phyloP scores from a whole-genome alignment of 2,113 vertebrate genomes.

The Callospermophilus lateralis region DNA sequence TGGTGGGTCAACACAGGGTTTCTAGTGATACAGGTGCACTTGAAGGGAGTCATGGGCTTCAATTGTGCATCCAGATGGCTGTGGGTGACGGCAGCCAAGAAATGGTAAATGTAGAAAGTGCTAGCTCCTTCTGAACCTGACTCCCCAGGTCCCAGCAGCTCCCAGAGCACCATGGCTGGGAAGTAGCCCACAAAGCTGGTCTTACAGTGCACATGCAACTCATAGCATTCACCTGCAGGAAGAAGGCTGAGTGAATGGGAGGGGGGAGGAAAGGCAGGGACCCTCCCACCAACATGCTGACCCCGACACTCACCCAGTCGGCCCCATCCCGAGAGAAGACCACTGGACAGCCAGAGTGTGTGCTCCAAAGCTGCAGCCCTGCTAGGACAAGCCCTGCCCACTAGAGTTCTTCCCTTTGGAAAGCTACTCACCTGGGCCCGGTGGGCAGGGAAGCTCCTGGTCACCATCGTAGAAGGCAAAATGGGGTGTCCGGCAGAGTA shows the following conservation, averaged over 20 bases:
- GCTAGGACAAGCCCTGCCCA: not conserved
- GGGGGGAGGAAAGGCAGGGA: not conserved
- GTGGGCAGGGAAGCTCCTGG: conserved; percentile 73
- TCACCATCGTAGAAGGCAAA: conserved; percentile 80
- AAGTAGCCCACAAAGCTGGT: conserved; percentile 89
- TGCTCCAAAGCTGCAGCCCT: not conserved
- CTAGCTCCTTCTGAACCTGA: conserved; percentile 30
- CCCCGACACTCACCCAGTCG: too few species aligned
- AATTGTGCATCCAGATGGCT: conserved; percentile 89
- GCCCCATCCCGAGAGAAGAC: not conserved
- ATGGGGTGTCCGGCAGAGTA: conserved; percentile 73
- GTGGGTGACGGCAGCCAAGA: conserved; percentile 86
- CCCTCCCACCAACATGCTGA: too few species aligned
- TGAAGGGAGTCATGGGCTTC: conserved; percentile 88
- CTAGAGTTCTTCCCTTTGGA: not conserved
- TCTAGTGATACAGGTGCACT: conserved; percentile 77
- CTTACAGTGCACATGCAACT: conserved; percentile 87
- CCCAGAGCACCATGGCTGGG: conserved; percentile 83
- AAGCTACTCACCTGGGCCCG: conserved; percentile 90
- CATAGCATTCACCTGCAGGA: conserved; percentile 87
- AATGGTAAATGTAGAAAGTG: conserved; percentile 92
- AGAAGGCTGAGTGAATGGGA: not conserved
- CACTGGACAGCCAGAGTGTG: not conserved
- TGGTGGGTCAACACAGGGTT: not conserved
- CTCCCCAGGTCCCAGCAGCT: conserved; percentile 45